Evolutionary conservation across 2,888 invertebrate genomes (phyloP), one percentile per base, ranked within the genome.

Genomic region (Drosophila paranaensis): DNA sequence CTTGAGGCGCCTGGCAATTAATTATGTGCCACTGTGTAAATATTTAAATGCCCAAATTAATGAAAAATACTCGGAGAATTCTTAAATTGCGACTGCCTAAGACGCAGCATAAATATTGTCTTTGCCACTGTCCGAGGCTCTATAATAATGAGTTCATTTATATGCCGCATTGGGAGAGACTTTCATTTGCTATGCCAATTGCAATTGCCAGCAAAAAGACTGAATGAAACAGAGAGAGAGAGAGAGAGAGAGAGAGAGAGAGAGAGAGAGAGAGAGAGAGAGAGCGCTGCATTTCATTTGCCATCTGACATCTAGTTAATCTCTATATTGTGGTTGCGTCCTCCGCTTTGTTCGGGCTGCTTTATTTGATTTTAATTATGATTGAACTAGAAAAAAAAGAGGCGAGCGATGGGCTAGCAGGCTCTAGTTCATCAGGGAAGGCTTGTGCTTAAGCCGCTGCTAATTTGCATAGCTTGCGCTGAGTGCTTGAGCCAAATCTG

Each of bases 131-230:
- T 54, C 65, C 57, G 56, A 43, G 56, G 45, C 30, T 50, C 53
- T 60, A 69, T 70, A 73, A 77, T 89, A 88, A 88, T 88, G 88
- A 88, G 85, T 89, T 88, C 79, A 89, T 88, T 89, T 88, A 88
- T 85, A 88, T 88, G 89, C 87, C 86, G 71, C 71, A 74, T 62
- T 70, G 45, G 40, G 67, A 48, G 40, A 8, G 45, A 43, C 60
- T 53, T 46, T 61, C 70, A 76, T 74, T 80, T 77, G 67, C 71
- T 62, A 45, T 66, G 58, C 42, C 54, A 60, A 69, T 61, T 70
- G 70, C 70, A 70, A 37, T 70, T 61, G 70, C 54, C 45, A 46
- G 27, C n/a, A 45, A 13, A 20, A 11, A 43, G 20, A 20, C 6
- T 1, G 11, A 51, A 1, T 51, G 8, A 43, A 25, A 50, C 16